These are phyloP conservation scores for Habropoda laboriosa DNA, from an alignment of 1,140 invertebrate species.

Conservation along the genomic window DNA sequence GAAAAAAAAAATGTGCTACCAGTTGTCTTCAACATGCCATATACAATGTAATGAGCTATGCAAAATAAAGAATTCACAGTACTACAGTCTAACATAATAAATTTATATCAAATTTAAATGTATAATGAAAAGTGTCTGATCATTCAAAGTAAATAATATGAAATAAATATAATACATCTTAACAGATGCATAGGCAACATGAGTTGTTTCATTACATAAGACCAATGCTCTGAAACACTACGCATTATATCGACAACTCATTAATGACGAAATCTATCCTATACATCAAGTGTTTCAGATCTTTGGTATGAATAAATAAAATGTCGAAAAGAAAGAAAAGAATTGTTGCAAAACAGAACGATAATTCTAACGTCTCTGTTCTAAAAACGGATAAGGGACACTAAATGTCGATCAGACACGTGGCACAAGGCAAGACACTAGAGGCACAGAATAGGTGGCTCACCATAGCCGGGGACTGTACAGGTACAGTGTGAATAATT, in stretches of 20 bases:
- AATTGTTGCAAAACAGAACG: slow-evolving; percentile 3
- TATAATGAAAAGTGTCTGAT: slow-evolving; percentile 61
- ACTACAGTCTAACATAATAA: slow-evolving; percentile 33
- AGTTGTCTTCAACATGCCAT: slow-evolving; percentile 76
- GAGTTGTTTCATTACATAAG: slow-evolving; percentile 10
- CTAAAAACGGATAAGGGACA: slow-evolving; percentile 45
- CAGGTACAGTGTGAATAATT: slow-evolving; percentile 82
- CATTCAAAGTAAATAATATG: slow-evolving; percentile 68
- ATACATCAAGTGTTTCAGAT: slow-evolving; percentile 20
- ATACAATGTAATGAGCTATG: slow-evolving; percentile 54
- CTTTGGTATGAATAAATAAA: background rate
- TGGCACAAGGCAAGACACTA: slow-evolving; percentile 79
- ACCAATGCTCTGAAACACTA: slow-evolving; percentile 43
- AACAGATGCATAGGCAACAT: slow-evolving; percentile 51
- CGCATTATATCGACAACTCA: background rate
- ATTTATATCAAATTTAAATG: slow-evolving; percentile 65
- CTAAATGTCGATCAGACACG: slow-evolving; percentile 76
- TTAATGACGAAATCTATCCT: background rate
- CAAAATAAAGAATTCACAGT: slow-evolving; percentile 35
- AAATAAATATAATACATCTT: slow-evolving; percentile 58
- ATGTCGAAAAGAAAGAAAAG: too few relatives aligned
- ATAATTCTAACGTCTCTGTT: slow-evolving; percentile 2
- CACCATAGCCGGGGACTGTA: slow-evolving; percentile 84
- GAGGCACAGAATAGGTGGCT: slow-evolving; percentile 82
- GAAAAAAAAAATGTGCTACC: slow-evolving; percentile 68